Percentiles rank a stretch among this genome's conserved stretches.
Evolutionary conservation across 1,140 invertebrate genomes (phyloP).

Genomic region (Colletes latitarsis): DNA sequence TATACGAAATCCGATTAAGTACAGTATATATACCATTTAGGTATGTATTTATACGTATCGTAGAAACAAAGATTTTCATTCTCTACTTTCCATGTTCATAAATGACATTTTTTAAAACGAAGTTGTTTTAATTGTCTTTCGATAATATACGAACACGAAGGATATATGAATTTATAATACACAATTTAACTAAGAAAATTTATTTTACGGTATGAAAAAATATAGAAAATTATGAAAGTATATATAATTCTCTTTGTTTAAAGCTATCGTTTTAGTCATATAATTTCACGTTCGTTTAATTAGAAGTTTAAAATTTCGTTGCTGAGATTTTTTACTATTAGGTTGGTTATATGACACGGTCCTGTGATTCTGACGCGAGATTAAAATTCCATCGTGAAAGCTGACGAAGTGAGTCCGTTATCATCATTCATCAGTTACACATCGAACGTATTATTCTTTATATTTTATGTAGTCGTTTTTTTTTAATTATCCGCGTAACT

Average conservation of each 20-base stretch:
- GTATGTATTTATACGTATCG: not conserved
- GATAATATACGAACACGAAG: not conserved
- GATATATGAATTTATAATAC: not conserved
- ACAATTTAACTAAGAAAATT: not conserved
- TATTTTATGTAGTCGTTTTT: conserved; percentile 4
- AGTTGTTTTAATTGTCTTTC: too few species aligned
- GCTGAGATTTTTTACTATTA: conserved; percentile 22
- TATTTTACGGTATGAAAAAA: not conserved
- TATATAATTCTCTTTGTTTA: not conserved
- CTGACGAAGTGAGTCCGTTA: conserved; percentile 53
- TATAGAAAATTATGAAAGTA: not conserved
- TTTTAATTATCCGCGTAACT: not conserved
- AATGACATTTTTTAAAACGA: not conserved
- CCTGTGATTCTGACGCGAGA: conserved; percentile 52
- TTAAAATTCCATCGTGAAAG: conserved; percentile 51
- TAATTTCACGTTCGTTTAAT: too few species aligned
- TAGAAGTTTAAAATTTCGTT: not conserved
- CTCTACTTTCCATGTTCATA: not conserved
- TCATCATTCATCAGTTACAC: conserved; percentile 54
- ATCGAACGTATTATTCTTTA: conserved; percentile 1
- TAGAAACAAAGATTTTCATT: not conserved
- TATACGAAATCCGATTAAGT: not conserved
- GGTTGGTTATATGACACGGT: conserved; percentile 43
- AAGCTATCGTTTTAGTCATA: not conserved
- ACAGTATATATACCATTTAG: not conserved